These are phyloP conservation scores for Papilio demoleus DNA, from an alignment of 2,888 invertebrate genomes.

Conservation along the genomic window DNA sequence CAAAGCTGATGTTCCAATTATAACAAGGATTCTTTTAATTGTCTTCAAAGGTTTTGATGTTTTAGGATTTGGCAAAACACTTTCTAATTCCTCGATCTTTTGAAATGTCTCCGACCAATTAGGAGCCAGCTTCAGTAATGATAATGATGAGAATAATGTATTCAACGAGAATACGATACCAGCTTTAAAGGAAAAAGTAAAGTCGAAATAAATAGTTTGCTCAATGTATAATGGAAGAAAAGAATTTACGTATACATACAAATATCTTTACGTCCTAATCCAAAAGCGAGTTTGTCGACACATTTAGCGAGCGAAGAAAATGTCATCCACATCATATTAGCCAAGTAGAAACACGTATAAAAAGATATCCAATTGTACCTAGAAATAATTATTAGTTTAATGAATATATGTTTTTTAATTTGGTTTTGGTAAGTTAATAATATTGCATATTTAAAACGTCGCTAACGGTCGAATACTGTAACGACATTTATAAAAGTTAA, in stretches of 20 bases:
- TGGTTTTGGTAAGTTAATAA: not conserved
- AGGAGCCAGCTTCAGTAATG: slow-evolving; percentile 13
- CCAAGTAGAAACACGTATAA: slow-evolving; percentile 10
- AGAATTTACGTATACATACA: too few relatives aligned
- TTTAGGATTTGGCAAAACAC: slow-evolving; percentile 7
- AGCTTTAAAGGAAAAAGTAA: slow-evolving; percentile 24
- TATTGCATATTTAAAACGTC: too few relatives aligned
- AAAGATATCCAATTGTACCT: slow-evolving; percentile 26
- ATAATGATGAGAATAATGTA: slow-evolving; percentile 26
- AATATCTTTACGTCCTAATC: slow-evolving; percentile 30
- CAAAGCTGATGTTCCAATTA: not conserved
- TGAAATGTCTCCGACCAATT: slow-evolving; percentile 26
- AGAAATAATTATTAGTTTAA: not conserved
- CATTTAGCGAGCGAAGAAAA: slow-evolving; percentile 19
- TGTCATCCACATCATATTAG: slow-evolving; percentile 28
- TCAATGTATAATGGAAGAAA: not conserved
- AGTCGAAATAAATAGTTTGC: too few relatives aligned
- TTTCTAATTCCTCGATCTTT: slow-evolving; percentile 26
- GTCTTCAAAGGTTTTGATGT: slow-evolving; percentile 16
- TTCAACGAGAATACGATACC: slow-evolving; percentile 29
- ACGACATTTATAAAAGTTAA: too few relatives aligned
- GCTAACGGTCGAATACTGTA: too few relatives aligned
- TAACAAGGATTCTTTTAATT: not conserved
- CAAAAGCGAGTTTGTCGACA: slow-evolving; percentile 19
- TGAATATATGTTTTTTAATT: not conserved